A percentile compares a stretch with the other conserved stretches of the same genome.
phyloP scores from a whole-genome alignment of 2,797 vertebrate species.

The Neosalanx taihuensis region DNA sequence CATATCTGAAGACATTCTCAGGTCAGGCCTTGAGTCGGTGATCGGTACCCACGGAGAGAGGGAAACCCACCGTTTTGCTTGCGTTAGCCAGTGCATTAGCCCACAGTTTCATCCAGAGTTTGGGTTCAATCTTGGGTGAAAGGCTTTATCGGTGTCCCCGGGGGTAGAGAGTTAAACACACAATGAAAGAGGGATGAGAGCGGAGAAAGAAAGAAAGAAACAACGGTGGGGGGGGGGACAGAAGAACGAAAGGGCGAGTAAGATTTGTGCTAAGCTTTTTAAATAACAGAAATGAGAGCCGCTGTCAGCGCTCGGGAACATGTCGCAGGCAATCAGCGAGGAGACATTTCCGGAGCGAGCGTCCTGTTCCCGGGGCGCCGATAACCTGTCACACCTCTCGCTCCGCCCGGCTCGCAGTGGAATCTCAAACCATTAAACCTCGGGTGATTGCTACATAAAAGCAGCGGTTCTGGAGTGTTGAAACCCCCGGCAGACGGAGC shows the following conservation, averaged over 20 bases:
- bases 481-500: conserved; percentile 11
- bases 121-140: conserved; percentile 16
- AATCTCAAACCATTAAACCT: conserved; percentile 21
- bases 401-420: conserved; percentile 13
- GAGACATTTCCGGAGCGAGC: conserved; percentile 72
- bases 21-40: conserved; percentile 25
- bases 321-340: conserved; percentile 77
- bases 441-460: conserved; percentile 30
- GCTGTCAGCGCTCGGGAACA: conserved; percentile 77
- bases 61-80: conserved; percentile 17
- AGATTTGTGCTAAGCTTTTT: conserved; percentile 30
- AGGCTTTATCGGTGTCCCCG: conserved; percentile 11
- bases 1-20: conserved; percentile 13
- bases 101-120: conserved; percentile 15
- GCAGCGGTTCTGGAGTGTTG: neutral
- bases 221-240: neutral
- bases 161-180: conserved; percentile 21
- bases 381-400: conserved; percentile 41
- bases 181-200: neutral
- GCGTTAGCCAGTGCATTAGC: conserved; percentile 11
- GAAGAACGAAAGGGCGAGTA: neutral
- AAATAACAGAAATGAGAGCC: conserved; percentile 27
- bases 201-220: conserved; percentile 5
- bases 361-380: conserved; percentile 68
- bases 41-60: conserved; percentile 14